These are phyloP conservation scores for Brachyrhaphis roseni DNA, from an alignment of 2,797 vertebrate genomes.

Conservation along the genomic window DNA sequence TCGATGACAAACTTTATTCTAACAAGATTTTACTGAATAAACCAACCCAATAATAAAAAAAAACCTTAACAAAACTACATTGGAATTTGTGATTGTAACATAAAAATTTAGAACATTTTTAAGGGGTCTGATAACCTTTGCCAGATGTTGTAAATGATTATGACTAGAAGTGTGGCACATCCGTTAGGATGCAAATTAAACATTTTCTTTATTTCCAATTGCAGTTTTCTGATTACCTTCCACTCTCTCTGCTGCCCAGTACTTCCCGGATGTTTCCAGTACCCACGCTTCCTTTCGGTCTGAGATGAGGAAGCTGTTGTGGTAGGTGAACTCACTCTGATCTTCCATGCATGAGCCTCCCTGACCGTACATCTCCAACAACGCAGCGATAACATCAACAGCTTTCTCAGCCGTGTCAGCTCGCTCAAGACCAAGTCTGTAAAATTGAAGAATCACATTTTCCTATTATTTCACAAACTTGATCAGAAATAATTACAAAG, in stretches of 20 bases:
- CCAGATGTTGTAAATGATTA: neutral
- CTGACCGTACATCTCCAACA: conserved; percentile 91
- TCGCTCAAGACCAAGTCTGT: conserved; percentile 94
- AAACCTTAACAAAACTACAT: neutral
- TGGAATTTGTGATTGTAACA: neutral
- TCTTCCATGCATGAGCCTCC: conserved; percentile 95
- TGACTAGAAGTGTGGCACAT: neutral
- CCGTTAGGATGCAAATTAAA: neutral
- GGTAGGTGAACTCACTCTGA: conserved; percentile 87
- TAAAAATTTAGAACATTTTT: neutral
- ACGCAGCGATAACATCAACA: conserved; percentile 86
- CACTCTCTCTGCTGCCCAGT: conserved; percentile 95
- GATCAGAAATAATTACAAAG: neutral
- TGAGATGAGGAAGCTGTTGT: conserved; percentile 97
- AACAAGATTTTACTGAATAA: neutral
- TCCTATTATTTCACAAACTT: neutral
- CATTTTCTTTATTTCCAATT: neutral
- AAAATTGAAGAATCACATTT: conserved; percentile 12
- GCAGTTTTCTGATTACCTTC: conserved; percentile 79
- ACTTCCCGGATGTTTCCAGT: conserved; percentile 92
- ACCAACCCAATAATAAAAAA: neutral
- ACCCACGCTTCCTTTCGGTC: conserved; percentile 95
- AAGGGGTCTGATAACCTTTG: neutral
- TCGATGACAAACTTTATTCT: neutral
- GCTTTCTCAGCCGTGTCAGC: conserved; percentile 91